phyloP scores from a whole-genome alignment of 1,140 invertebrate genomes.

The Ostrea denselamellosa region DNA sequence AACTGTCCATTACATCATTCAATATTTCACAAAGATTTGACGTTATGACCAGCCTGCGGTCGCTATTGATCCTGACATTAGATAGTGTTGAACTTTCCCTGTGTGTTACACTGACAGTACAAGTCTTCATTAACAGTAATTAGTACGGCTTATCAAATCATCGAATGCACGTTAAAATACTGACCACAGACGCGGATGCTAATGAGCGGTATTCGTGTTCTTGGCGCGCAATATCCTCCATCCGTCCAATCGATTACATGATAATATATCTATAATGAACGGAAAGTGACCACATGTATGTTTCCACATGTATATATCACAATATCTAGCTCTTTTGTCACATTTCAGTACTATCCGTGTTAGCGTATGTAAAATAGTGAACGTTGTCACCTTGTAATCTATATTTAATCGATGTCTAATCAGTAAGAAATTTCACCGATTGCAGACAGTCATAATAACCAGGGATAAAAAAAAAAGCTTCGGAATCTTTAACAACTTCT shows the following conservation, averaged over 20 bases:
- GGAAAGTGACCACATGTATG: too few relatives aligned
- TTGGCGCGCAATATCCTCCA: background rate
- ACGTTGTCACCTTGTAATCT: background rate
- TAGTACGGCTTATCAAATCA: background rate
- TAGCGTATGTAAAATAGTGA: too few relatives aligned
- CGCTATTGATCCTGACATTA: background rate
- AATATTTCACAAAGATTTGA: conserved; percentile 2
- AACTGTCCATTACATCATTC: background rate
- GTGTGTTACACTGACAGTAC: background rate
- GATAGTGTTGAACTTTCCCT: background rate
- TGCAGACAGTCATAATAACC: background rate
- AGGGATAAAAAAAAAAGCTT: background rate
- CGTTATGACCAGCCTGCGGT: background rate
- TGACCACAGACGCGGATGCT: background rate
- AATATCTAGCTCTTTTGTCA: too few relatives aligned
- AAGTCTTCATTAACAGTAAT: background rate
- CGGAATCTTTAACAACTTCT: conserved; percentile 10
- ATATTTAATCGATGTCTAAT: conserved; percentile 15
- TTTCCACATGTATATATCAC: too few relatives aligned
- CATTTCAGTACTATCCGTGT: too few relatives aligned
- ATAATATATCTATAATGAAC: too few relatives aligned
- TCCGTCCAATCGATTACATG: too few relatives aligned
- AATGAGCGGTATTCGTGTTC: background rate
- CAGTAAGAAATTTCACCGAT: background rate
- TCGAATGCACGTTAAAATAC: background rate